Evolutionary conservation across 2,888 invertebrate species (phyloP), one percentile per base, ranked within the genome.

Genomic region (Cabera pusaria): DNA sequence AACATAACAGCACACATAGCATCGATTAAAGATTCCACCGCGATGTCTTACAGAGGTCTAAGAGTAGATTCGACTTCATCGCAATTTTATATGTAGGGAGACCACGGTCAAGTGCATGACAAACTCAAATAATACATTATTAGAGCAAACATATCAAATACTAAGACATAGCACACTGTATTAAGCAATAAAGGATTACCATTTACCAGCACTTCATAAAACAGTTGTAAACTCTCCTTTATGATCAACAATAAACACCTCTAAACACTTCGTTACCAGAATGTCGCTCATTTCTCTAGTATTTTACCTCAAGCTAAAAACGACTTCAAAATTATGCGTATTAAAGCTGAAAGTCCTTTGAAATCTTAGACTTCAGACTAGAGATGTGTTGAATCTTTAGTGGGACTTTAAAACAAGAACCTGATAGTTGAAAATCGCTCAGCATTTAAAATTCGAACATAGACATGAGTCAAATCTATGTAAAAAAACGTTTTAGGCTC

Each of bases 181-280:
- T 36, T 31, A 42, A 27, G 35, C 32, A 27, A 35, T 41, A 44
- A 44, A 48, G 25, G 34, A 44, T 43, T 38, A 48, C 43, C 26
- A 42, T 35, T 39, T 27, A 64, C 60, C 57, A 61, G 61, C n/a
- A 59, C 62, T 62, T 61, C 61, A 66, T 72, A 71, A 73, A 71
- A 66, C 55, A 49, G 61, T 54, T 65, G 65, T 72, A 67, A 72
- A 67, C 47, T 50, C 54, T 43, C 41, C 52, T 67, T 71, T 69
- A 71, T 59, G 65, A 62, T 53, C 58, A 58, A 64, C 66, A 60
- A 64, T 72, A 68, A 72, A 71, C 68, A 64, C 56, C 61, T 56
- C 56, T 64, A 64, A 58, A 55, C 61, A 64, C 59, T 59, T 59
- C 54, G 66, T 66, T 63, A 59, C 53, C 48, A 50, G 49, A 56